Evolutionary conservation across 92 coral and sea anemone species (phyloP).

Genomic region (Phenganax subtilis): DNA sequence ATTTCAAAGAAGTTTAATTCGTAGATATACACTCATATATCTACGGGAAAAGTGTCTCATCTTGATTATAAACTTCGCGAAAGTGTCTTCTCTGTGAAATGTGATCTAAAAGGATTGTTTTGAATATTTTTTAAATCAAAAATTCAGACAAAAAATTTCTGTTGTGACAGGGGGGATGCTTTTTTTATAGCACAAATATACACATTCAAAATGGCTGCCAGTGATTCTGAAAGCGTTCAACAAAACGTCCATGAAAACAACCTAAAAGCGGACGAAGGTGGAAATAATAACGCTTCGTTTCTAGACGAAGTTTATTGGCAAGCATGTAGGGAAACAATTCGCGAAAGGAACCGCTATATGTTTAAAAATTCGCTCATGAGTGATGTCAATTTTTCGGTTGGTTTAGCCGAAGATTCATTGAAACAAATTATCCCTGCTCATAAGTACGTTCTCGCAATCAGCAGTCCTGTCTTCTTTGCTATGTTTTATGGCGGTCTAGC

Average conservation of each 20-base stretch:
- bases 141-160: neutral
- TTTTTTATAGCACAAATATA: neutral
- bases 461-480: conserved; percentile 63
- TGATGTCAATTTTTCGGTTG: conserved; percentile 16
- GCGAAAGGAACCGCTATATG: conserved; percentile 34
- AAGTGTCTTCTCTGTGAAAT: no score
- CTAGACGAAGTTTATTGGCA: conserved; percentile 21
- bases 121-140: no score
- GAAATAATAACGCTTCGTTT: neutral
- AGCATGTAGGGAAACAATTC: conserved; percentile 29
- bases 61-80: no score
- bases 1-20: no score
- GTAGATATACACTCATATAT: no score
- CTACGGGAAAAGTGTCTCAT: no score
- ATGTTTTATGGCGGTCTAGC: conserved; percentile 56
- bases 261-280: neutral
- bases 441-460: conserved; percentile 48
- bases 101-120: no score
- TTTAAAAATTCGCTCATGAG: conserved; percentile 31
- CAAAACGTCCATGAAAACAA: neutral
- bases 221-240: neutral
- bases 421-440: conserved; percentile 31
- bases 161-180: neutral
- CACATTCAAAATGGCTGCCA: neutral
- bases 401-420: neutral